Evolutionary conservation across 2,888 invertebrate genomes (phyloP).

Genomic region (Epistrophella euchroma): DNA sequence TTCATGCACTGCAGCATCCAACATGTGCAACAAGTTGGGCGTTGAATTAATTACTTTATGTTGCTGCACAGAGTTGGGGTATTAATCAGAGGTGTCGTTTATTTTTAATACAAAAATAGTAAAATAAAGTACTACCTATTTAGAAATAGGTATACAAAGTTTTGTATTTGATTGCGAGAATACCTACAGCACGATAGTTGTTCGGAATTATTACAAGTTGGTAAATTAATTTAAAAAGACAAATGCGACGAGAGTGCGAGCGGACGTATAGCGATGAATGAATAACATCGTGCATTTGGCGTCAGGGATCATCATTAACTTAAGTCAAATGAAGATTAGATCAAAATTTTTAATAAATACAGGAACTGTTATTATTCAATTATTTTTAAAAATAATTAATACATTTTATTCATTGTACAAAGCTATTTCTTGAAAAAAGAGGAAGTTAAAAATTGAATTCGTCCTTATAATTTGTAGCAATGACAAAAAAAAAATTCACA

Average conservation of each 20-base stretch:
- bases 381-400: no score
- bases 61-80: constrained; percentile 31
- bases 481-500: no score
- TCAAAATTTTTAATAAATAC: neutral
- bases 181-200: constrained; percentile 44
- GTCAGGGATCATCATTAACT: constrained; percentile 37
- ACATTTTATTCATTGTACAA: no score
- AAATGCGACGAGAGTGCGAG: constrained; percentile 30
- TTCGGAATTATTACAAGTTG: constrained; percentile 28
- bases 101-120: neutral
- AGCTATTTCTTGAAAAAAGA: no score
- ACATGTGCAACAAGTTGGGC: constrained; percentile 67
- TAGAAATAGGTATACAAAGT: neutral
- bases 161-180: constrained; percentile 61
- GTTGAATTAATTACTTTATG: constrained; percentile 58
- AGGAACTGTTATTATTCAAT: no score
- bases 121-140: neutral
- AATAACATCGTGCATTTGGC: constrained; percentile 18
- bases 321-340: neutral
- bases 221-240: constrained; percentile 10
- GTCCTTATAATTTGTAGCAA: no score
- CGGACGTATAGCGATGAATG: constrained; percentile 10
- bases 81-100: constrained; percentile 36
- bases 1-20: constrained; percentile 45
- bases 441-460: no score